Evolutionary conservation across 2,888 invertebrate species (phyloP).

Genomic region (Serripes groenlandicus): DNA sequence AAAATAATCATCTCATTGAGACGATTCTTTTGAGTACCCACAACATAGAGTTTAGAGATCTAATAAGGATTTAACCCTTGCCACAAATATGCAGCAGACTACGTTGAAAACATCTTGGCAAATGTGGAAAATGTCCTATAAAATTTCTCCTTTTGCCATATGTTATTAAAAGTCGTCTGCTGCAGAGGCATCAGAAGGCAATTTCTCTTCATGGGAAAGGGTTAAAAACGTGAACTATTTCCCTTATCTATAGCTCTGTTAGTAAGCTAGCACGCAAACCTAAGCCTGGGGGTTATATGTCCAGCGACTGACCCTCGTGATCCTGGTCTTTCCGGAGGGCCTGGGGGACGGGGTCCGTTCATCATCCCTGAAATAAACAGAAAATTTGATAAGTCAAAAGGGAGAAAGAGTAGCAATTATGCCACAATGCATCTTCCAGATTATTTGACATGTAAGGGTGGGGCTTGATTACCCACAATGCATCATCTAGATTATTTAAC

Average conservation of each 20-base stretch:
- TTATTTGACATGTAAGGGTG: no score
- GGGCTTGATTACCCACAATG: no score
- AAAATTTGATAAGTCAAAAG: no score
- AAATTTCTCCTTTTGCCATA: background rate
- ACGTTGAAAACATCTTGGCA: background rate
- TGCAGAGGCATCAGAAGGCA: background rate
- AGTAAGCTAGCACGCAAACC: conserved; percentile 58
- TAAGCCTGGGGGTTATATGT: conserved; percentile 67
- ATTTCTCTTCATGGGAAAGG: background rate
- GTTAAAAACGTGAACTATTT: background rate
- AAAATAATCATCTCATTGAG: no score
- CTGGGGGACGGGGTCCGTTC: conserved; percentile 75
- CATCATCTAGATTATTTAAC: no score
- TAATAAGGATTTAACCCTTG: no score
- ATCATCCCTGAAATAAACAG: conserved; percentile 72
- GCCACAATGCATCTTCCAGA: no score
- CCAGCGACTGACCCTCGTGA: conserved; percentile 74
- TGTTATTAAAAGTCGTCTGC: background rate
- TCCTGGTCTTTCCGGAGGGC: conserved; percentile 75
- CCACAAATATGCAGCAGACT: no score
- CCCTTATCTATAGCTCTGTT: conserved; percentile 6
- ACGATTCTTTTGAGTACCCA: no score
- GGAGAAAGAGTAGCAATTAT: no score
- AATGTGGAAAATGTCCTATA: background rate
- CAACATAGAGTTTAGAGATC: no score